Base-by-base conservation (phyloP, 2,797 vertebrate genomes). In the Periophthalmus magnuspinnatus region DNA sequence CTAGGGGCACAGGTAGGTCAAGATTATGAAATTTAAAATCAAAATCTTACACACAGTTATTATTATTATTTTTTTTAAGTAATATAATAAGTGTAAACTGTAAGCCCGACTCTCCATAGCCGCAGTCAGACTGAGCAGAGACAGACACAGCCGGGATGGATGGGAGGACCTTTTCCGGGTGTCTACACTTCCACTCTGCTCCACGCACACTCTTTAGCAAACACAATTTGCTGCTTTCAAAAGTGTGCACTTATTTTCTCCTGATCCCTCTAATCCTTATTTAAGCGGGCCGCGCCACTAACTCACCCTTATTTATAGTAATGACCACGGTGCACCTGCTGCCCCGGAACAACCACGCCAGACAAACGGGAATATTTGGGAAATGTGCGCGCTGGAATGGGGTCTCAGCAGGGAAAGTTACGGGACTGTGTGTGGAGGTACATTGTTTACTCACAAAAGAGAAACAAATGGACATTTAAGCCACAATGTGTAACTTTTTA, bases 191-290 rank as follows among this genome's bases (percentile, higher is more conserved):
- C 57, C 68, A 76, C 69, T 71, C 57, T 0, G 34, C 55, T 19
- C 54, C 54, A 24, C 54, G 24, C 55, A 6, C 77, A 65, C 72
- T 79, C 81, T 86, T 83, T 81, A 45, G 67, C 77, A 77, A 86
- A 88, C 78, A 80, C 75, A 74, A 76, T 84, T 86, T 83, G 67
- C 79, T 83, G 76, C 82, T 82, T 83, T 81, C 70, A 82, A 88
- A 88, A 81, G 81, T 83, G 80, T 76, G 75, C 74, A 81, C 79
- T 85, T 87, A 83, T 86, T 84, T 84, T 78, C 75, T 73, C 70
- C 76, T 76, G 36, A 79, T 86, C 85, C 80, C 73, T 77, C 76
- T 89, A 78, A 88, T 88, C 79, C 81, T 80, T 88, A 84, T 90
- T 89, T 87, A 88, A 91, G 76, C 80, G 47, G 73, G 60, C 84